Evolutionary conservation across 2,888 invertebrate species (phyloP), one percentile per base, ranked within the genome.

Genomic region (Helleia helle): DNA sequence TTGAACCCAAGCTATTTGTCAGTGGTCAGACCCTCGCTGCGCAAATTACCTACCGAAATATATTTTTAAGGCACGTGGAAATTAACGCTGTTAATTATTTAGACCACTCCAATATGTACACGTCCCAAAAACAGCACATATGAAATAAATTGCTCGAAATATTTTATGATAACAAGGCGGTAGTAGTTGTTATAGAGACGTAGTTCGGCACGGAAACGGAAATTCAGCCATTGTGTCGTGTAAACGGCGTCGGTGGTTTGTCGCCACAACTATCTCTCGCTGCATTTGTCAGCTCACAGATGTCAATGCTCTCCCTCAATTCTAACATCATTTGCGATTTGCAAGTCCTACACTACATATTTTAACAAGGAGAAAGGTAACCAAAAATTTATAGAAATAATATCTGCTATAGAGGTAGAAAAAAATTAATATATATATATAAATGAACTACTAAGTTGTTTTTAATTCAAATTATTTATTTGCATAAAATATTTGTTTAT

Each of bases 201-300:
- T 18, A 39, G 30, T 24, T 14, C 30, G 25, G 14, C 11, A 14
- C 39, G 39, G 39, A 39, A 39, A 22, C 39, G 39, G 39, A 29
- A 29, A 30, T 39, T 30, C 39, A 22, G 22, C 39, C 30, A 39
- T 39, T 39, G 30, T 39, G 15, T 38, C 37, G 26, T 29, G 39
- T 30, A 30, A 30, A 39, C 39, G 24, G 24, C 39, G 34, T 18
- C 22, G 18, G 22, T 18, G 39, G 39, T 39, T 30, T 30, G 30
- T 14, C 30, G 39, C 39, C 39, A 30, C 39, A 30, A 39, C 15
- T 39, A 39, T 39, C 39, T 29, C 29, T 22, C 22, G 15, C 31
- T 39, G 39, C 30, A 30, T 18, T 9, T 30, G 30, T 39, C 30
- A 39, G 29, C 24, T 34, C 22, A 18, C 17, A 22, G 34, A 34